Evolutionary conservation across 92 coral and sea anemone genomes (phyloP).

Genomic region (Umimayanthus chanpuru): DNA sequence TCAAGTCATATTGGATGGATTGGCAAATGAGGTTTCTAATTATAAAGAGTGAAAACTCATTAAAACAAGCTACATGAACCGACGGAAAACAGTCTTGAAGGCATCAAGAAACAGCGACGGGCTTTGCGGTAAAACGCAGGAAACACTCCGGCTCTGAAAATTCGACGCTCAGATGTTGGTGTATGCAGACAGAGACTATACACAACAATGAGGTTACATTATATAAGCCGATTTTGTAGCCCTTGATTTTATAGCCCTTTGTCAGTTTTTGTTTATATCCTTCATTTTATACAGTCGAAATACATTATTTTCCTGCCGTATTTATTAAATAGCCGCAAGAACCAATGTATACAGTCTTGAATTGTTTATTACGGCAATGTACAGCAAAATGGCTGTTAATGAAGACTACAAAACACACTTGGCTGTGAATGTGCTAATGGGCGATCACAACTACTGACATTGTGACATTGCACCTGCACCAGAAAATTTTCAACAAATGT

Average conservation of each 20-base stretch:
- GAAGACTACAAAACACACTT: neutral
- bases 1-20: neutral
- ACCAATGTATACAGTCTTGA: neutral
- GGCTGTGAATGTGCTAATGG: neutral
- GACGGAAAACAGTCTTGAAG: neutral
- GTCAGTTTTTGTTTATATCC: no score
- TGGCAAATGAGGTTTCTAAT: neutral
- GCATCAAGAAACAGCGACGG: neutral
- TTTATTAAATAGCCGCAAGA: neutral
- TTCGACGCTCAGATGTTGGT: neutral
- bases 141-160: neutral
- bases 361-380: no score
- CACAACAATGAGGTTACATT: neutral
- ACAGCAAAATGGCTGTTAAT: neutral
- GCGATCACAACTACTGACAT: no score
- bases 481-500: neutral
- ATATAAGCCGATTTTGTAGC: no score
- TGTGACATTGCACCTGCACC: neutral
- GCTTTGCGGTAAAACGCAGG: neutral
- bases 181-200: no score
- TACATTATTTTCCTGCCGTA: neutral
- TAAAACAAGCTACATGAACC: neutral
- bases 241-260: no score
- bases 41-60: no score
- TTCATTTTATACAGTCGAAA: neutral